These are phyloP conservation scores for Cryptotermes secundus DNA, from an alignment of 1,140 invertebrate genomes.

Conservation along the genomic window DNA sequence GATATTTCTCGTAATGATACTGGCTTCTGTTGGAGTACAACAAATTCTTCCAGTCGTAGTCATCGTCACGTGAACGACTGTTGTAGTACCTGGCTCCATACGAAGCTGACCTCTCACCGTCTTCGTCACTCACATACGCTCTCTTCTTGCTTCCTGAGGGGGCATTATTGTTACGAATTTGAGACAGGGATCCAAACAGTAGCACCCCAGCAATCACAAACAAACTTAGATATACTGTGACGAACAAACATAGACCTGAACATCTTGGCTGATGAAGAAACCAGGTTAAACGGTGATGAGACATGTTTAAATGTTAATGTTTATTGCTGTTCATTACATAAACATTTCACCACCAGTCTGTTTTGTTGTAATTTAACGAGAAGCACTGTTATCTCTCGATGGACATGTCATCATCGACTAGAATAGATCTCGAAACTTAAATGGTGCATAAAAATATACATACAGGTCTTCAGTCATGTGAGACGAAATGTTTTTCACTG, in stretches of 20 bases:
- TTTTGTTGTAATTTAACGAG: neutral
- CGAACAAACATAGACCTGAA: constrained; percentile 29
- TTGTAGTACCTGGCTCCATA: neutral
- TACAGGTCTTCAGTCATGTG: neutral
- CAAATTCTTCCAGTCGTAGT: neutral
- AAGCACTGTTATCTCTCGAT: neutral
- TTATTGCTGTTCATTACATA: neutral
- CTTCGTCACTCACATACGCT: neutral
- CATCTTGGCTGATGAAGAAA: constrained; percentile 3
- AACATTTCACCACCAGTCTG: neutral
- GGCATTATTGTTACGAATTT: neutral
- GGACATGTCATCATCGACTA: neutral
- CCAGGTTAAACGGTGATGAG: neutral
- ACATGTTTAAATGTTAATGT: neutral
- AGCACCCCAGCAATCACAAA: constrained; percentile 29
- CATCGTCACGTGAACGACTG: neutral
- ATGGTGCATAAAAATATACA: neutral
- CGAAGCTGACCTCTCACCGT: neutral
- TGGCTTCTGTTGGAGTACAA: neutral
- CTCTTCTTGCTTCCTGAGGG: no score
- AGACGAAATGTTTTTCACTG: neutral
- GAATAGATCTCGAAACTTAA: neutral
- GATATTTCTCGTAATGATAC: neutral
- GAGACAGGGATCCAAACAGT: constrained; percentile 24
- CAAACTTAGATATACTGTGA: constrained; percentile 27